phyloP scores from a whole-genome alignment of 2,888 invertebrate species.

The Troides helena region DNA sequence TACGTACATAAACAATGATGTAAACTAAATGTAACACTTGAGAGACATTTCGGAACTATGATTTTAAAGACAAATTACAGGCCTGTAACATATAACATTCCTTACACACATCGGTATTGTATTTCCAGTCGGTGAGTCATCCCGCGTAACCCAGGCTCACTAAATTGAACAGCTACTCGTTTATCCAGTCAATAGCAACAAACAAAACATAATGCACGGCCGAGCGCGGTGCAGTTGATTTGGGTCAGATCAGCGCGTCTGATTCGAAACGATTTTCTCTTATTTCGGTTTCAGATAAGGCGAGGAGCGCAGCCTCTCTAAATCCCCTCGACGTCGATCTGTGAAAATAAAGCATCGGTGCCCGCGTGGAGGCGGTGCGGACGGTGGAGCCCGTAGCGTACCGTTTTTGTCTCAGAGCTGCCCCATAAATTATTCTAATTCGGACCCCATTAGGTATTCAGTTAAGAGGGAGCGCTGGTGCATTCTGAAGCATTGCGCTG shows the following conservation, averaged over 20 bases:
- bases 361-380: constrained; percentile 40
- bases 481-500: constrained; percentile 71
- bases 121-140: too few relatives aligned
- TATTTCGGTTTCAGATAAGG: constrained; percentile 15
- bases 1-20: too few relatives aligned
- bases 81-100: too few relatives aligned
- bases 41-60: too few relatives aligned
- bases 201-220: constrained; percentile 1
- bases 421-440: constrained; percentile 76
- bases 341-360: constrained; percentile 37
- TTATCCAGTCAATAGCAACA: neutral
- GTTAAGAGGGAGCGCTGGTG: constrained; percentile 70
- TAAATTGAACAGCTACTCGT: neutral
- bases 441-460: constrained; percentile 78
- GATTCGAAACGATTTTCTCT: constrained; percentile 15
- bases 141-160: too few relatives aligned
- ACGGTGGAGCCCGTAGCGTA: constrained; percentile 63
- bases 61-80: too few relatives aligned
- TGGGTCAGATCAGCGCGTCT: constrained; percentile 4
- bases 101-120: too few relatives aligned
- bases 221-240: constrained; percentile 1
- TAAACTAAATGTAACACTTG: too few relatives aligned
- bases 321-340: constrained; percentile 36
- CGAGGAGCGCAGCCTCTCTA: constrained; percentile 15
- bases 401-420: constrained; percentile 71